Base-by-base conservation (phyloP, 2,888 invertebrate genomes). In the Netelia virgata region DNA sequence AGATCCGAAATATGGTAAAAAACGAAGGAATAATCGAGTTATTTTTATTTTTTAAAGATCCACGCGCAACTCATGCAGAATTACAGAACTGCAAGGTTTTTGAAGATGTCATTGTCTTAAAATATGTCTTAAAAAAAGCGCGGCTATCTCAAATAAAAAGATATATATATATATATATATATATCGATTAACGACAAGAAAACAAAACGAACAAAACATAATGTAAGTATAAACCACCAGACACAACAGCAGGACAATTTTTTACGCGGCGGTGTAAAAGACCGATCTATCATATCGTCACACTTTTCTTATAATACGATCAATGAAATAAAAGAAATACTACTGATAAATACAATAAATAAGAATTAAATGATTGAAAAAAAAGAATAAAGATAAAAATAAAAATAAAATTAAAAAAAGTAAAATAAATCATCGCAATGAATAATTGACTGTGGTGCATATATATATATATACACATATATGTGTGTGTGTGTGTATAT, bases 241-340 rank as follows among this genome's bases (percentile, higher is more conserved):
- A 61, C 61, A 69, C 76, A 72, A 64, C 73, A 78, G 57, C 74
- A 78, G 78, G 84, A 85, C 84, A 88, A 85, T 87, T 88, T 88
- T 86, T 74, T 88, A 87, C 86, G 84, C 82, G 82, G 63, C 79
- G 86, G 80, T 83, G 86, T 86, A 86, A 85, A 64, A 86, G 73
- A 78, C 82, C 84, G 86, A 88, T 91, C 89, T 90, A 91, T 90
- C 90, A 91, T 91, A 91, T 91, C 91, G 90, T 90, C 88, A 90
- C 84, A 87, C 86, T 88, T 90, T 91, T 90, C 89, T 90, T 89
- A 89, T 87, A 83, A 84, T 86, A 89, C 87, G 75, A 88, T 86
- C 87, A 84, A 87, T 73, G 59, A 82, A 75, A 78, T 63, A 63
- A 81, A 81, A 75, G 72, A 20, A 75, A 78, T 87, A 89, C 79